A percentile compares a stretch with the other conserved stretches of the same genome.
phyloP scores from a whole-genome alignment of 2,113 vertebrate species.

The Vulpes lagopus region DNA sequence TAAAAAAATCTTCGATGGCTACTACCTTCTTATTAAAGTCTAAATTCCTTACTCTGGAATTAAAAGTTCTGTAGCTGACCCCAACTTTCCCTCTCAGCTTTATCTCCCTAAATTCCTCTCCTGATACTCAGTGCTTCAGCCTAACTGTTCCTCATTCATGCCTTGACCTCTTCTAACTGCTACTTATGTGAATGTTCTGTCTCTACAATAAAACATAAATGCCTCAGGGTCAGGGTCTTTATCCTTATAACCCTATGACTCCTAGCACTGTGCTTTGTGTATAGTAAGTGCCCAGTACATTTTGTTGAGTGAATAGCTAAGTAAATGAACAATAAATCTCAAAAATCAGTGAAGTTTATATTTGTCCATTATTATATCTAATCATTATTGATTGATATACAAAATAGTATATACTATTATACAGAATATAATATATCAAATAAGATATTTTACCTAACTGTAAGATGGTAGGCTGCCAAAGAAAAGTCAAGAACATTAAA shows the following conservation, averaged over 20 bases:
- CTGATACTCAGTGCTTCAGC: background rate
- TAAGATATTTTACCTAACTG: constrained; percentile 42
- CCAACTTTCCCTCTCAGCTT: background rate
- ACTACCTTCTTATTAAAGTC: background rate
- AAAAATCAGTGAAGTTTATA: constrained; percentile 23
- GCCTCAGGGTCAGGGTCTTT: background rate
- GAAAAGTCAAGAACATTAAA: constrained; percentile 50
- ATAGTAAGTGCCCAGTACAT: constrained; percentile 15
- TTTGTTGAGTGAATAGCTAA: constrained; percentile 33
- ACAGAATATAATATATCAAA: background rate
- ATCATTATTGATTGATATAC: constrained; percentile 23
- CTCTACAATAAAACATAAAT: constrained; percentile 1
- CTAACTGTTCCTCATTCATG: background rate
- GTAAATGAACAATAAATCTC: constrained; percentile 47
- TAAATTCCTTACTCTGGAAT: background rate
- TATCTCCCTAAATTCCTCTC: background rate
- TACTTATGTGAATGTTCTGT: background rate
- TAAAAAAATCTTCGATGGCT: background rate
- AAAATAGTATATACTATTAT: background rate
- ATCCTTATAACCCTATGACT: background rate
- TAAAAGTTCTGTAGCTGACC: background rate
- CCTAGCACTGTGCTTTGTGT: constrained; percentile 1
- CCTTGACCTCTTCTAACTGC: background rate
- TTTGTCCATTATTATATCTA: constrained; percentile 34
- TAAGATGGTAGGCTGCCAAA: background rate